These are phyloP conservation scores for Ficedula albicollis DNA, from an alignment of 2,797 vertebrate species.

Conservation along the genomic window DNA sequence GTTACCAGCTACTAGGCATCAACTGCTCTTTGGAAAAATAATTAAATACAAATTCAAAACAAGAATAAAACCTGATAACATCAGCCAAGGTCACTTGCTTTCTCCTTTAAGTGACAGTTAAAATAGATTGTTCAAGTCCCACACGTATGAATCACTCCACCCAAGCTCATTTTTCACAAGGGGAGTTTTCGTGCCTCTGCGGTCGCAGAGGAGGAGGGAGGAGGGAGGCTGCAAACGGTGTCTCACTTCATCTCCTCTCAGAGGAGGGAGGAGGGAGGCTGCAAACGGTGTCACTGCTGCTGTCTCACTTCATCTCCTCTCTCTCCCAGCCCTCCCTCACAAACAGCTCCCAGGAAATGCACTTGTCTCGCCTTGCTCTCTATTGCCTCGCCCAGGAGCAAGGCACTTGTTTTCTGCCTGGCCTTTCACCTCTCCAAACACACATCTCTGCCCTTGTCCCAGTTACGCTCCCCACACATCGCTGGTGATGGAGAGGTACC, in stretches of 20 bases:
- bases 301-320: rapidly evolving
- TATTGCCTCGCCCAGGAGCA: neutral
- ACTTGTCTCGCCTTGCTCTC: neutral
- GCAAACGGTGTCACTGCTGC: neutral
- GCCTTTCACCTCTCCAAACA: neutral
- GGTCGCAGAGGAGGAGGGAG: neutral
- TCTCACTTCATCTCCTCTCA: rapidly evolving
- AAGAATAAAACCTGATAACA: neutral
- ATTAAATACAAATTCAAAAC: neutral
- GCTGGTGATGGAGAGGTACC: neutral
- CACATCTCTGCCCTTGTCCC: neutral
- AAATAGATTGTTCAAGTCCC: neutral
- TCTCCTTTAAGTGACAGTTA: neutral
- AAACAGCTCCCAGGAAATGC: neutral
- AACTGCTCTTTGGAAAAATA: neutral
- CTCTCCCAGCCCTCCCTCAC: neutral
- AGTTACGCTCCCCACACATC: neutral
- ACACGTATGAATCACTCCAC: neutral
- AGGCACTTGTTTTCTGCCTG: neutral
- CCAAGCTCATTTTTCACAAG: neutral
- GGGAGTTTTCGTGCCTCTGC: neutral
- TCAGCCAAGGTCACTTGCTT: neutral
- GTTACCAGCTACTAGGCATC: neutral
- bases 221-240: neutral
- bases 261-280: neutral